phyloP scores from a whole-genome alignment of 2,113 vertebrate genomes.

The Lethenteron camtschaticum region DNA sequence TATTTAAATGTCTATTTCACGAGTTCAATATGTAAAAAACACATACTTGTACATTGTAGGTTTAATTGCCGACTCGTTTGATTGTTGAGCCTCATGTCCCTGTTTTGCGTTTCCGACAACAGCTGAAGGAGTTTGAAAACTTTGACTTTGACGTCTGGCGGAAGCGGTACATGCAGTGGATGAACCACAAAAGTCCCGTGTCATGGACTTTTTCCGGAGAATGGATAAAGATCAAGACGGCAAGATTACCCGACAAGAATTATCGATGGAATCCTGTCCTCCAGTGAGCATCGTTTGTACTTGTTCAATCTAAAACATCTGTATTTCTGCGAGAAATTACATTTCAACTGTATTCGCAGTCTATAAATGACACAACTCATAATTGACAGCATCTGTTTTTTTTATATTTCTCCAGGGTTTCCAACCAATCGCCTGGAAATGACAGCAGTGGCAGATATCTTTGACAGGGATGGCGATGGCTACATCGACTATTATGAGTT shows the following conservation, averaged over 20 bases:
- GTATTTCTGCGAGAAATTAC: too few relatives aligned
- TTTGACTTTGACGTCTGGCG: constrained; percentile 6
- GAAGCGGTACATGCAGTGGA: constrained; percentile 2
- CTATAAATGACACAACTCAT: too few relatives aligned
- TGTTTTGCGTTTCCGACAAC: not conserved
- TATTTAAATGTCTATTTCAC: too few relatives aligned
- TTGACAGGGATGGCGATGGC: constrained; percentile 5
- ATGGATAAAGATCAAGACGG: constrained; percentile 1
- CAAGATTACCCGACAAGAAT: constrained; percentile 5
- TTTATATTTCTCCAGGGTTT: not conserved
- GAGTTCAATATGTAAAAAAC: too few relatives aligned
- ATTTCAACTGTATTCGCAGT: too few relatives aligned
- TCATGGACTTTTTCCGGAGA: not conserved
- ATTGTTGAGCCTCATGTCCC: too few relatives aligned
- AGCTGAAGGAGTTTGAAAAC: constrained; percentile 4
- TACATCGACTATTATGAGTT: constrained; percentile 5
- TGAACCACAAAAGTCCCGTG: constrained; percentile 6
- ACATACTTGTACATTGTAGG: too few relatives aligned
- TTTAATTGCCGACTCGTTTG: too few relatives aligned
- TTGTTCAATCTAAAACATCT: too few relatives aligned
- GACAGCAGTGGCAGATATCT: not conserved
- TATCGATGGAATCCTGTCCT: constrained; percentile 5
- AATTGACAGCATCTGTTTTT: too few relatives aligned
- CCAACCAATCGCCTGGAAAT: not conserved
- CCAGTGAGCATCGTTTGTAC: not conserved